Evolutionary conservation across 2,888 invertebrate species (phyloP), one percentile per base, ranked within the genome.

Genomic region (Zonitis immaculata): DNA sequence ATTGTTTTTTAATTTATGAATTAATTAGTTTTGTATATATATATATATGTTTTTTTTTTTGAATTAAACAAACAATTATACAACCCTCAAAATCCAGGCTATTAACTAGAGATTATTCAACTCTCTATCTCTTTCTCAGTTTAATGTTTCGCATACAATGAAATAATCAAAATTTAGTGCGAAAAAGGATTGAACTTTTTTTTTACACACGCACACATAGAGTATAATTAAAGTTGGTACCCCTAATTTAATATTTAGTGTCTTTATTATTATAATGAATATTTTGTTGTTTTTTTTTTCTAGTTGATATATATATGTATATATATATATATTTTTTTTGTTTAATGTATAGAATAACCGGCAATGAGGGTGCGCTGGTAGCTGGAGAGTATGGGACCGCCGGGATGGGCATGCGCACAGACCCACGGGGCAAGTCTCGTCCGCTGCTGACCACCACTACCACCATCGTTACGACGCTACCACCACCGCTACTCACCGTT

Each of bases 391-490:
- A 89, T 89, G 89, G 89, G 87, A 89, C 85, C 85, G 88, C 87
- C 89, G 89, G 89, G 85, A 89, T 89, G 89, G 89, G 88, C 87
- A 86, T 88, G 88, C 86, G 87, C 84, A 87, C 86, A 86, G 86
- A 87, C 88, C 88, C 85, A 84, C 78, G 82, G 82, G 82, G 82
- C 82, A 80, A 79, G 78, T 78, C 80, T 81, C 80, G 81, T 80
- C 80, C 80, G 78, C 78, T 79, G 79, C 66, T 66, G 65, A 63
- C 65, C 66, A 60, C 61, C 55, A 63, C 65, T 66, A 60, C 61
- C 55, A 70, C 70, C 68, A 66, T 67, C 69, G 66, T 66, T 62
- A 69, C 71, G 69, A 67, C 71, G 68, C 67, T 68, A 65, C 67
- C 69, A 64, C 69, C 71, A 69, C 67, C 69, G 65, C 67, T 69